Evolutionary conservation across 2,888 invertebrate species (phyloP), one percentile per base, ranked within the genome.

Genomic region (Syrista parreyssii): DNA sequence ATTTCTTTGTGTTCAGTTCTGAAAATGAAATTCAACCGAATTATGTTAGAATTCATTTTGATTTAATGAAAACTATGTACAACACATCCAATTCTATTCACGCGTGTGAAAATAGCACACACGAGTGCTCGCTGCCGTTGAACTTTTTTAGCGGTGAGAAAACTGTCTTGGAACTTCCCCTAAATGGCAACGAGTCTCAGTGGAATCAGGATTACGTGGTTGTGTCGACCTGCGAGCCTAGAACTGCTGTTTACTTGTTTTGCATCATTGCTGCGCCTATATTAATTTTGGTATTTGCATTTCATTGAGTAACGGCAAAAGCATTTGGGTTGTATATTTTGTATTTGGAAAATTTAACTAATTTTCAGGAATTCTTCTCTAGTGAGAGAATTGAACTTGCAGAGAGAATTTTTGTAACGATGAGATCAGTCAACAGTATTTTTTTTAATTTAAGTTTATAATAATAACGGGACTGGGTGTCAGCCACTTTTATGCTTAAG

Each of bases 1-100:
- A 96, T 87, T 96, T 96, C 92, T 96, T 96, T 92, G 95, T 96
- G 0, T 96, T 96, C 92, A 96, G 95, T 89, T 96, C 96, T 11
- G 96, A 96, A 89, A 96, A 96, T 88, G 96, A 96, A 86, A 93
- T 95, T 1, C 94, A 95, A 88, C 92, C 93, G 11, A 96, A 96
- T 91, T 95, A 94, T 89, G 93, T 96, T 40, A 92, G 94, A 32
- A 95, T 96, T 0, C 93, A 93, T 74, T 95, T 96, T 88, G 93
- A 95, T 76, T 92, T 96, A 0, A 93, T 95, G 86, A 95, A 96
- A 91, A 94, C 94, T 0, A 92, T 94, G 11, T 96, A 96, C 89
- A 94, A 96, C 87, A 94, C 94, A 0, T 91, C 93, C n/a, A 93
- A 94, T 74, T 92, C 94, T 0, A 92, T 95, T 0, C 91, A 94